Evolutionary conservation across 1,140 invertebrate species (phyloP).

Genomic region (Neotoxoptera formosana): DNA sequence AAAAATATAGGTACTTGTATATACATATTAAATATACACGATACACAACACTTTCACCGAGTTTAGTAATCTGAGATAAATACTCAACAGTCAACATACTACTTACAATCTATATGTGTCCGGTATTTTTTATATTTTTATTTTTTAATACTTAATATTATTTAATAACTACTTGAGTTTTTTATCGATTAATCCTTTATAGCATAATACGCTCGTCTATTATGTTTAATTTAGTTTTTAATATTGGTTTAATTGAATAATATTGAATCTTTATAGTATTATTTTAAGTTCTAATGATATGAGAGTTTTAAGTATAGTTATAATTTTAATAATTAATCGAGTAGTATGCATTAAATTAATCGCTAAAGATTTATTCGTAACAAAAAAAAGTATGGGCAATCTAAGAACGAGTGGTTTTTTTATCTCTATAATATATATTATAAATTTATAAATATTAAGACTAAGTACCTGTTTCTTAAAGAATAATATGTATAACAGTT

Average conservation of each 20-base stretch:
- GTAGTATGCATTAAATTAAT: not conserved
- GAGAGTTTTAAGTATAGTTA: constrained; percentile 15
- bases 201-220: not conserved
- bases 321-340: not conserved
- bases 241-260: not conserved
- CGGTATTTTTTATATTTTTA: not conserved
- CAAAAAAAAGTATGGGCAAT: not conserved
- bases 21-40: not conserved
- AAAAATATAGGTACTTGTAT: not conserved
- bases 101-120: not conserved
- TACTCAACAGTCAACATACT: not conserved
- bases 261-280: not conserved
- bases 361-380: not conserved
- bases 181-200: not conserved
- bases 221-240: not conserved
- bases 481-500: no score
- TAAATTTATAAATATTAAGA: no score
- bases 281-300: constrained; percentile 33
- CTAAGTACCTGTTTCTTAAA: no score
- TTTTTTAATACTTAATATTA: not conserved
- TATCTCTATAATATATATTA: not conserved
- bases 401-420: not conserved
- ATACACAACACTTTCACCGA: not conserved
- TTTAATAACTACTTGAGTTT: not conserved
- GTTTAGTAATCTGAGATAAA: not conserved